phyloP scores from a whole-genome alignment of 1,140 invertebrate genomes.

The Physella acuta region DNA sequence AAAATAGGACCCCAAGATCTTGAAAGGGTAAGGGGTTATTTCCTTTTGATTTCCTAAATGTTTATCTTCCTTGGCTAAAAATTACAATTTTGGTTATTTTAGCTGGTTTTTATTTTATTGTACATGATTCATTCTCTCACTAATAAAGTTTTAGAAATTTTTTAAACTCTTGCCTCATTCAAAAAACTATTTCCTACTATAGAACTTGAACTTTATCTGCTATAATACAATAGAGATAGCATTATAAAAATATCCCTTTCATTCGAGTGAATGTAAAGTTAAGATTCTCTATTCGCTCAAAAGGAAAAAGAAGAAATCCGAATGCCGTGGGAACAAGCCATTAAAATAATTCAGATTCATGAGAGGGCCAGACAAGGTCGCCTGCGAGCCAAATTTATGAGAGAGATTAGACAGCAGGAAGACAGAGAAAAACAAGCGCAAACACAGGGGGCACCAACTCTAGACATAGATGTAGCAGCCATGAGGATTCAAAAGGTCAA shows the following conservation, averaged over 20 bases:
- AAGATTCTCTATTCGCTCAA: no score
- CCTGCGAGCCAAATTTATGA: slow-evolving; percentile 81
- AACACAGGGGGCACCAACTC: slow-evolving; percentile 49
- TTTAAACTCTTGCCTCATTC: no score
- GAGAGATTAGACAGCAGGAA: slow-evolving; percentile 72
- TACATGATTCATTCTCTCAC: no score
- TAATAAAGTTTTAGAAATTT: no score
- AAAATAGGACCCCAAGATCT: slow-evolving; percentile 56
- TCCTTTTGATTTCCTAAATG: no score
- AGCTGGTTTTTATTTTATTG: no score
- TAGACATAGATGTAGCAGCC: slow-evolving; percentile 57
- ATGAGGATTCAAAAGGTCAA: slow-evolving; percentile 60
- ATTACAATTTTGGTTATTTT: no score
- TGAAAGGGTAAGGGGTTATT: slow-evolving; percentile 53
- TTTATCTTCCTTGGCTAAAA: no score
- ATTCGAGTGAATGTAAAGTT: neutral
- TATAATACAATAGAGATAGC: no score
- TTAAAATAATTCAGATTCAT: slow-evolving; percentile 82
- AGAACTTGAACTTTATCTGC: no score
- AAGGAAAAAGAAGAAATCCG: slow-evolving; percentile 56
- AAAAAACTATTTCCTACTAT: no score
- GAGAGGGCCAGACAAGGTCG: slow-evolving; percentile 86
- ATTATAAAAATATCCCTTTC: neutral
- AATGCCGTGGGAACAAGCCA: slow-evolving; percentile 80
- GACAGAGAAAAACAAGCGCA: slow-evolving; percentile 50